A percentile compares a stretch with the other conserved stretches of the same genome.
These are phyloP conservation scores for Bombylius major DNA, from an alignment of 2,888 invertebrate species.

Conservation along the genomic window DNA sequence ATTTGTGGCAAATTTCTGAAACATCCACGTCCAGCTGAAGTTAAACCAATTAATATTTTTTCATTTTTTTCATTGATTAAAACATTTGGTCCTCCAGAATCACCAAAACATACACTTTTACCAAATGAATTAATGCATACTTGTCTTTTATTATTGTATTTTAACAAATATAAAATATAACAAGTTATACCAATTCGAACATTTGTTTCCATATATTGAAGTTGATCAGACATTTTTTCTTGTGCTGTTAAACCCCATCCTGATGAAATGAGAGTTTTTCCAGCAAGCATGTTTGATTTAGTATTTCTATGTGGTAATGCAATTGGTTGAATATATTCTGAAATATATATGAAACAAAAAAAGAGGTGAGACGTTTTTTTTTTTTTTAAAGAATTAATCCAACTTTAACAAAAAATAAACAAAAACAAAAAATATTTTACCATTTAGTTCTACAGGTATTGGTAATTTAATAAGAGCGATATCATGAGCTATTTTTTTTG, in stretches of 20 bases:
- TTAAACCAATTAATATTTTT: neutral
- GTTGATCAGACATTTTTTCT: neutral
- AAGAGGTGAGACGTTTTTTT: too few relatives aligned
- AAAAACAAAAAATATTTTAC: too few relatives aligned
- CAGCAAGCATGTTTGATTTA: neutral
- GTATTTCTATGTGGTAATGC: neutral
- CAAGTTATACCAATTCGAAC: neutral
- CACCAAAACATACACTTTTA: neutral
- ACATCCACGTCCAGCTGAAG: neutral
- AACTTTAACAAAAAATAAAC: too few relatives aligned
- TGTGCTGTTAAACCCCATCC: neutral
- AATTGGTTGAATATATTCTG: neutral
- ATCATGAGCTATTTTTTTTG: too few relatives aligned
- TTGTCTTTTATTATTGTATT: neutral
- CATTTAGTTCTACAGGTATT: too few relatives aligned
- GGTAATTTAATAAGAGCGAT: too few relatives aligned
- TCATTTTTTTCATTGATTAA: too few relatives aligned
- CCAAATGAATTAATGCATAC: neutral
- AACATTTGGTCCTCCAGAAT: neutral
- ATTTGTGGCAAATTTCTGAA: neutral
- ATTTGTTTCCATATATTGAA: neutral
- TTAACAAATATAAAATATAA: too few relatives aligned
- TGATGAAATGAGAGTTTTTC: neutral
- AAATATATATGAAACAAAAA: neutral
- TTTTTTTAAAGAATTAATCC: too few relatives aligned